phyloP scores from a whole-genome alignment of 2,113 vertebrate species.

The Scolopax mira region DNA sequence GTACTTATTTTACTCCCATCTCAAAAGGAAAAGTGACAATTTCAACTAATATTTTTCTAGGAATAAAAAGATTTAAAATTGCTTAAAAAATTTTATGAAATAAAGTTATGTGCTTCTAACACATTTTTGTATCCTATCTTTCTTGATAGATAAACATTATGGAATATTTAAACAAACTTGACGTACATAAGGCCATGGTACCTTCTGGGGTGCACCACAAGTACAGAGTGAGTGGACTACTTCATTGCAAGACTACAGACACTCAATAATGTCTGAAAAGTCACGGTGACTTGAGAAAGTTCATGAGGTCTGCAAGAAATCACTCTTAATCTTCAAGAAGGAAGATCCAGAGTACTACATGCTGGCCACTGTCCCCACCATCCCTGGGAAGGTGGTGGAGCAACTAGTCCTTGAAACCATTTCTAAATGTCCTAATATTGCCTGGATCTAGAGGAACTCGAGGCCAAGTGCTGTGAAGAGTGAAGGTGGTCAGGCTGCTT shows the following conservation, averaged over 20 bases:
- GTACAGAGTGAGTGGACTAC: neutral
- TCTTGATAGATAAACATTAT: neutral
- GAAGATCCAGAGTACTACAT: neutral
- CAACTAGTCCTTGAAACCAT: neutral
- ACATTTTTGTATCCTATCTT: neutral
- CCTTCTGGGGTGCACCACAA: neutral
- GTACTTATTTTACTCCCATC: neutral
- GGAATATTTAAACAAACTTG: neutral
- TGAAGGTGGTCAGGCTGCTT: neutral
- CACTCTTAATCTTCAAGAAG: neutral
- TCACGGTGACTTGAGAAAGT: neutral
- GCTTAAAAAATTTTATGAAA: neutral
- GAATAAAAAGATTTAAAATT: neutral
- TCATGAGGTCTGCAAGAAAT: neutral
- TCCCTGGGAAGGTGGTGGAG: neutral
- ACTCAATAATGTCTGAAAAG: neutral
- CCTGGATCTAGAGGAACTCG: accelerated
- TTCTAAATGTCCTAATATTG: neutral
- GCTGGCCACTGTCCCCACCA: neutral
- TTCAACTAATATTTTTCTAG: neutral
- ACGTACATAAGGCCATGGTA: neutral
- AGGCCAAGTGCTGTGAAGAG: neutral
- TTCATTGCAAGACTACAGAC: neutral
- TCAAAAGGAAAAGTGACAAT: neutral
- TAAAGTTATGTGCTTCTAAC: neutral